phyloP scores from a whole-genome alignment of 2,888 invertebrate species.

The Toxonevra muliebris region DNA sequence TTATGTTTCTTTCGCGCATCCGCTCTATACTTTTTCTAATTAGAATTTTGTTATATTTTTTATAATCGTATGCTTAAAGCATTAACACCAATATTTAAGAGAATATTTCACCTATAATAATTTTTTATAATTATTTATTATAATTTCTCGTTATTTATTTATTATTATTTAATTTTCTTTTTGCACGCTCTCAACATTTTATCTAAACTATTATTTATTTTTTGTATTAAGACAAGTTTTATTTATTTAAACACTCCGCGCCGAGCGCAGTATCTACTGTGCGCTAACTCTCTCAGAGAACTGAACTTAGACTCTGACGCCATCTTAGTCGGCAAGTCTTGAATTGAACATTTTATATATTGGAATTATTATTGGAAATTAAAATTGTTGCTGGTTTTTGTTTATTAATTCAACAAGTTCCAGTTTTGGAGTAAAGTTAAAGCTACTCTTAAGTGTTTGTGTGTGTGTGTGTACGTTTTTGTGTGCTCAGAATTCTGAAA shows the following conservation, averaged over 20 bases:
- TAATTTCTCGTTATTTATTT: neutral
- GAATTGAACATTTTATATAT: constrained; percentile 17
- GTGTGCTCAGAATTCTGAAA: too few species aligned
- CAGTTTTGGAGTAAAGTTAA: too few species aligned
- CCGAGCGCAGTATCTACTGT: constrained; percentile 57
- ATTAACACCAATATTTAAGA: too few species aligned
- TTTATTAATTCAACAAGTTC: too few species aligned
- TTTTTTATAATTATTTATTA: constrained; percentile 26
- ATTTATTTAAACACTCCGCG: constrained; percentile 45
- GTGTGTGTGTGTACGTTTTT: too few species aligned
- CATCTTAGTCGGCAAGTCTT: constrained; percentile 58
- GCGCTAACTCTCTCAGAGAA: constrained; percentile 61
- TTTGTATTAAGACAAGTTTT: constrained; percentile 30
- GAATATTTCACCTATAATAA: neutral
- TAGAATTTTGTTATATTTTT: constrained; percentile 15
- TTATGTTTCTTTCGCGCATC: too few species aligned
- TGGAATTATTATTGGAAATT: neutral
- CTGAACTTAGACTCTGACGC: constrained; percentile 62
- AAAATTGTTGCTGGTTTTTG: too few species aligned
- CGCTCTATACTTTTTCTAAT: too few species aligned
- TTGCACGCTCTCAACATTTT: constrained; percentile 14
- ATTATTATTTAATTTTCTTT: constrained; percentile 12
- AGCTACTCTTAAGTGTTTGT: too few species aligned
- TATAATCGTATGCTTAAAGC: neutral
- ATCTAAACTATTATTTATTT: constrained; percentile 17